Base-by-base conservation (phyloP, 2,888 invertebrate genomes). In the Holacanthella duospinosa region DNA sequence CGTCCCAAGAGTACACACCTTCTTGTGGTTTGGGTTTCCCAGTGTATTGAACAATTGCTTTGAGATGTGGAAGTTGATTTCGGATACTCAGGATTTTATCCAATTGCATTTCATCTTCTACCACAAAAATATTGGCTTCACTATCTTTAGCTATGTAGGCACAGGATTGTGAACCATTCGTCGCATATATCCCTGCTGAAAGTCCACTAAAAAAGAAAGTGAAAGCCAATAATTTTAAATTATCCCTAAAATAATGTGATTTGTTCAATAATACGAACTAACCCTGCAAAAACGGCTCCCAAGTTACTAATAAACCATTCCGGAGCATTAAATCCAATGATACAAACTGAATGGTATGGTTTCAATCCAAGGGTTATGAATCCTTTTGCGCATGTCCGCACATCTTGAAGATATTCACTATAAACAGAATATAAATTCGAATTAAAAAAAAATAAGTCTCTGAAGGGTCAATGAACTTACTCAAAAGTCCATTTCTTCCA, bases 251-350 rank as follows among this genome's bases (percentile, higher is more conserved):
- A 27, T 12, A 43, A 28, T 53, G 21, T 36, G 9, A 36, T 12
- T 12, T 36, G 36, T 36, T 12, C 6, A 16, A 36, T 12, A 36
- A 16, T 36, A 36, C 36, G 6, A 26, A 43, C 78, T 80, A 80
- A 87, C 89, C 93, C 93, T 62, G 93, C 92, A 77, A 88, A 89
- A 74, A 93, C 90, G 25, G 90, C 88, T 2, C 85, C 93, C 65
- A 93, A 77, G 75, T 91, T 86, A 2, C 92, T 83, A 68, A 90
- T 82, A 75, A 88, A 87, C 94, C 94, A 94, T 79, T 93, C 86
- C 57, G 89, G 87, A 26, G 87, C 85, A 77, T 94, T 94, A 77
- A 91, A 93, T 19, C 93, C 93, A 63, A 94, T 79, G 74, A 94
- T 90, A 71, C 90, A 87, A 36, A 94, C 93, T 16, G 87, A 85